phyloP scores from a whole-genome alignment of 2,113 vertebrate genomes.

The Indicator maculatus region DNA sequence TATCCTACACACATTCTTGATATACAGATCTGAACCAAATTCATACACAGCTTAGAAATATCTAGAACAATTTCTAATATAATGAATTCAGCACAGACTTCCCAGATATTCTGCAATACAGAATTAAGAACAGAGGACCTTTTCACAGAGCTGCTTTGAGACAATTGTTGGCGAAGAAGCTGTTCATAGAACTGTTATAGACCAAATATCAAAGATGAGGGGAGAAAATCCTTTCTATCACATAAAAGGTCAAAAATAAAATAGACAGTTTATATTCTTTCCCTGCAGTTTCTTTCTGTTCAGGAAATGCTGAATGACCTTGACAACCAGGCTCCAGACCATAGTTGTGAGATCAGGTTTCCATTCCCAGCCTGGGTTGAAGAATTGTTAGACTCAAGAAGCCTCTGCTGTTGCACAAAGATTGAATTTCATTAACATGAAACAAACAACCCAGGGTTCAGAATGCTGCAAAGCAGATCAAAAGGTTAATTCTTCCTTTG shows the following conservation, averaged over 20 bases:
- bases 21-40: neutral
- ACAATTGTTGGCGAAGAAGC: neutral
- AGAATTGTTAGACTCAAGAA: constrained; percentile 40
- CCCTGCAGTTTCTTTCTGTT: neutral
- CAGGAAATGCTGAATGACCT: constrained; percentile 20
- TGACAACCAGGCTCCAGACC: neutral
- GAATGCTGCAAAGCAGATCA: constrained; percentile 50
- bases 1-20: neutral
- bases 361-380: constrained; percentile 1
- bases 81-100: neutral
- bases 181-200: neutral
- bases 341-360: neutral
- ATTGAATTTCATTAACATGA: constrained; percentile 57
- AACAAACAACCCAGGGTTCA: constrained; percentile 48
- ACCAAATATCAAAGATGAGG: neutral
- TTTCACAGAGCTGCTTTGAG: neutral
- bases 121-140: neutral
- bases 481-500: constrained; percentile 61
- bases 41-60: neutral
- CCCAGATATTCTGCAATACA: neutral
- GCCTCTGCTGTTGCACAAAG: neutral
- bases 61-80: neutral
- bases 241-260: neutral
- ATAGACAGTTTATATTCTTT: neutral
- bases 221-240: neutral